Base-by-base conservation (phyloP, 2,797 vertebrate genomes). In the Momotus momota region DNA sequence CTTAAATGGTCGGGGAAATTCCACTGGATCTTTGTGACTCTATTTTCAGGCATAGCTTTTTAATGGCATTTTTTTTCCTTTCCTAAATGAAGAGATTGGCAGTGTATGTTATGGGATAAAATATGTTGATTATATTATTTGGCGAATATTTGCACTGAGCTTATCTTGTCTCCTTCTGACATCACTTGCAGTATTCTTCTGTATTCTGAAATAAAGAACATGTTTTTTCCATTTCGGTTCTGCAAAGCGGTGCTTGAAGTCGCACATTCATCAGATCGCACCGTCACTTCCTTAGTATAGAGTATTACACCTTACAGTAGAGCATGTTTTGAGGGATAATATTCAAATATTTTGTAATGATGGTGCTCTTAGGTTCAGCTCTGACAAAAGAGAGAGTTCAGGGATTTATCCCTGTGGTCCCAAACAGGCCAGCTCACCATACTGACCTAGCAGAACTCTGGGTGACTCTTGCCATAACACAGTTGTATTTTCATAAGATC, bases 401-500 rank as follows among this genome's bases (percentile, higher is more conserved):
- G 12, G 20, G 8, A 8, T 81, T 86, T 83, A 61, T 48, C 26
- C 81, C 51, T 75, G 54, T 46, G 31, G 33, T 88, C 73, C 33
- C 3, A 79, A 92, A 38, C 31, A 40, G 72, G 25, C 31, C 72
- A 48, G 29, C 33, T 86, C 46, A 58, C 70, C n/a, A 22, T 40
- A 26, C 2, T 55, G 86, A 89, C 84, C 45, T 54, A 52, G 48
- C 60, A 89, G 65, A 73, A 7, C 49, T 91, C 64, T 41, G 45
- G 27, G 40, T 82, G 52, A 70, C 71, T 66, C 38, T 82, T 91
- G 67, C 71, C 25, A 6, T 54, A 81, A 38, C 14, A 57, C 27
- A 49, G 14, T 57, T 93, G 31, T 45, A 69, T 93, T 90, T 92
- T 90, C 81, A 72, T 71, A 87, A 78, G 67, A 54, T 80, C 90